Evolutionary conservation across 1,140 invertebrate species (phyloP).

Genomic region (Psix sp.): DNA sequence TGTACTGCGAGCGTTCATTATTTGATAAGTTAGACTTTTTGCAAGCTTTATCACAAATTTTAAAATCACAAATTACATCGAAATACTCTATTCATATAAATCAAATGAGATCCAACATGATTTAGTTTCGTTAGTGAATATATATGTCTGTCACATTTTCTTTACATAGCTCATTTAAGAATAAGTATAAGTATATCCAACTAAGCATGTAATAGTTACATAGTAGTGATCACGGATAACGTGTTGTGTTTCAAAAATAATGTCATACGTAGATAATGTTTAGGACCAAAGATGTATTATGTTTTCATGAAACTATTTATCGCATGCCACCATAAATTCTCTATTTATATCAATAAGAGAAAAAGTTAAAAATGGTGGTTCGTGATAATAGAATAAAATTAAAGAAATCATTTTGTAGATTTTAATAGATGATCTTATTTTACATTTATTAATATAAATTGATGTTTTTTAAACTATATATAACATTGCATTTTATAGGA

Average conservation of each 20-base stretch:
- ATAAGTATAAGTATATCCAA: conserved; percentile 57
- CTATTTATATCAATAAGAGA: conserved; percentile 9
- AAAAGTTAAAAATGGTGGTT: conserved; percentile 19
- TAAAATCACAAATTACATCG: conserved; percentile 37
- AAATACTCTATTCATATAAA: too few species aligned
- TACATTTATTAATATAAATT: too few species aligned
- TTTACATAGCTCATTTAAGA: conserved; percentile 49
- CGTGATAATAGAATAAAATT: conserved; percentile 3
- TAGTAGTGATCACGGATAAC: conserved; percentile 39
- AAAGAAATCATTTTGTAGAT: too few species aligned
- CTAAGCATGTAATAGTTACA: conserved; percentile 55
- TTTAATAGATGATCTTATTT: too few species aligned
- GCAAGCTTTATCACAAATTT: conserved; percentile 42
- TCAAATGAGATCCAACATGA: too few species aligned
- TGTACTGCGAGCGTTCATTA: conserved; percentile 15
- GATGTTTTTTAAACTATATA: conserved; percentile 22
- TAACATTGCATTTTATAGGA: conserved; percentile 41
- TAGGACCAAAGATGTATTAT: conserved; percentile 76
- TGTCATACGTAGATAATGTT: conserved; percentile 66
- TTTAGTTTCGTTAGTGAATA: too few species aligned
- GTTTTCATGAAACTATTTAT: conserved; percentile 65
- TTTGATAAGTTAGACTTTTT: neutral
- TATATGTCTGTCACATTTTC: conserved; percentile 37
- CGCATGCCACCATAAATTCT: conserved; percentile 46
- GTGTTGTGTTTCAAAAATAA: conserved; percentile 47